Conservation (phyloP, 2,797 vertebrate species). For the Limosa lapponica region DNA sequence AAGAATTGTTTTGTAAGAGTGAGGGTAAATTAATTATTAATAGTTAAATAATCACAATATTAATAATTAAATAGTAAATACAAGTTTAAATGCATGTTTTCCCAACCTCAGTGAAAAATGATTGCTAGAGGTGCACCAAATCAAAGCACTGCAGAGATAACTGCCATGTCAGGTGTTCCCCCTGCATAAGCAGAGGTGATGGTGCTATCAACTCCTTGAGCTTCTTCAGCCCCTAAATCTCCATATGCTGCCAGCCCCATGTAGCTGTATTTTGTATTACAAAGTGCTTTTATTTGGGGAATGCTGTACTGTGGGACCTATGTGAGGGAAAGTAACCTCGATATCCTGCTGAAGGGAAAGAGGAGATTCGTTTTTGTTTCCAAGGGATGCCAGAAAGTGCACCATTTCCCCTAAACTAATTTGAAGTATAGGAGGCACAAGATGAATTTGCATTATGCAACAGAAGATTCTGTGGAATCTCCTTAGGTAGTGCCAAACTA, state of each 20-base stretch:
- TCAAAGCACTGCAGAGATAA: background rate
- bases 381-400: background rate
- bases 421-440: background rate
- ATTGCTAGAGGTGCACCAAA: background rate
- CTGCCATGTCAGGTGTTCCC: background rate
- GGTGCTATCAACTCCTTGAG: background rate
- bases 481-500: background rate
- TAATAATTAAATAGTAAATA: background rate
- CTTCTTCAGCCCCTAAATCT: background rate
- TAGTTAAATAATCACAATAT: background rate
- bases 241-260: background rate
- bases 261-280: background rate
- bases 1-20: background rate
- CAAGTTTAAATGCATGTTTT: background rate
- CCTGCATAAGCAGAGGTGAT: background rate
- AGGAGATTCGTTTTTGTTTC: background rate
- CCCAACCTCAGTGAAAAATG: background rate
- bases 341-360: background rate
- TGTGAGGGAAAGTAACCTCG: background rate
- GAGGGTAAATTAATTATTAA: background rate
- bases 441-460: background rate
- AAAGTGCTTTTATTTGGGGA: background rate
- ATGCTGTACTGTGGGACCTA: background rate
- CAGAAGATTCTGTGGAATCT: background rate
- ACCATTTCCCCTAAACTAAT: background rate